Evolutionary conservation across 2,888 invertebrate genomes (phyloP), one percentile per base, ranked within the genome.

Genomic region (Pristionchus entomophagus): DNA sequence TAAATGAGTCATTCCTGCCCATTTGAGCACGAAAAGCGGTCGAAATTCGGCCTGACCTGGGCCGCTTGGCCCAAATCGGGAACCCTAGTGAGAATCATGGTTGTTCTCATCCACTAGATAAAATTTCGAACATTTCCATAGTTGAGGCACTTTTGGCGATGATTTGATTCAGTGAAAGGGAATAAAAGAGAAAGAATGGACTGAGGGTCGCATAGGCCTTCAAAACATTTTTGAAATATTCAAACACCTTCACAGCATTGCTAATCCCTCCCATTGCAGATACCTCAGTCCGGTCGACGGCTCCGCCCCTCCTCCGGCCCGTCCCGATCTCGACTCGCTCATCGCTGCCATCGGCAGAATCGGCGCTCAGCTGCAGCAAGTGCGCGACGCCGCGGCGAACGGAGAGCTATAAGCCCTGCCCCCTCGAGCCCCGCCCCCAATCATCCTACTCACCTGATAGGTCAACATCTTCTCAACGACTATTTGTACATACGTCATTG

Each of bases 361-460:
- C 41, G 51, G 73, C 14, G 85, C 73, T n/a, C 73, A 85, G 85
- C 77, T 85, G 73, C 85, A 77, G 32, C 73, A 59, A 53, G 56
- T 77, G 38, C 85, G 85, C 73, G 77, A 85, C 56, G 73, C 56
- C 19, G 35, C 53, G 41, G 41, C 41, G 41, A 41, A 41, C 26
- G 45, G 38, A 6, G 73, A 73, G n/a, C 73, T 73, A 19, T 82
- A 19, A 82, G n/a, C 38, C 29, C 41, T 59, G 51, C 51, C 78
- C 32, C 51, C 78, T 26, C n/a, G n/a, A n/a, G n/a, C n/a, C n/a
- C n/a, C n/a, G n/a, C 10, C 26, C 51, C 32, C 22, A 38, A 41
- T n/a, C 41, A 14, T 45, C n/a, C 41, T 77, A 5, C 6, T 14
- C 41, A 4, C 45, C 12, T 45, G 49, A 32, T 80, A 49, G 77